These are phyloP conservation scores for Cataglyphis rosenhaueri DNA, from an alignment of 2,888 invertebrate genomes.

Conservation along the genomic window DNA sequence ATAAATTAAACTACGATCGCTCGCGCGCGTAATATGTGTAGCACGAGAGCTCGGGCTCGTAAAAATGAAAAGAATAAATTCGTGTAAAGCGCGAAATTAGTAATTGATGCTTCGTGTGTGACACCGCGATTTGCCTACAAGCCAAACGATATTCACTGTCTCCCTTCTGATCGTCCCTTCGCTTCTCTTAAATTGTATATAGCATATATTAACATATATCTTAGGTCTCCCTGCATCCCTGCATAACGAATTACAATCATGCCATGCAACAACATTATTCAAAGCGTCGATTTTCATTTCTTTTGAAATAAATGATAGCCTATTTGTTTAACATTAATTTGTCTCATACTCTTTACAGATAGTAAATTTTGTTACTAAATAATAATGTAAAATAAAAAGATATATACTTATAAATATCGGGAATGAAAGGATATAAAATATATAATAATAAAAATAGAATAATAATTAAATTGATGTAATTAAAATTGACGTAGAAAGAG, in stretches of 20 bases:
- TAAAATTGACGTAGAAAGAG: background rate
- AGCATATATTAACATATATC: slow-evolving; percentile 23
- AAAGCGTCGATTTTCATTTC: background rate
- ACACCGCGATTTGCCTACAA: slow-evolving; percentile 5
- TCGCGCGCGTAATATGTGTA: background rate
- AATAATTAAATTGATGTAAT: background rate
- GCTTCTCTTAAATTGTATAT: background rate
- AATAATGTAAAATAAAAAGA: background rate
- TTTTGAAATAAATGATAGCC: background rate
- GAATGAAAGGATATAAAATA: background rate
- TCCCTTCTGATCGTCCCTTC: background rate
- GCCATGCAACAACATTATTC: background rate
- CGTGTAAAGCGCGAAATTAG: slow-evolving; percentile 12
- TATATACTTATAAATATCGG: background rate
- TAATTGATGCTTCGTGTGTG: slow-evolving; percentile 17
- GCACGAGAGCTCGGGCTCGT: background rate
- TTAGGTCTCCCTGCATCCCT: background rate
- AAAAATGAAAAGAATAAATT: slow-evolving; percentile 24
- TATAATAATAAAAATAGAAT: background rate
- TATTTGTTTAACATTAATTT: background rate
- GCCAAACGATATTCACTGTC: background rate
- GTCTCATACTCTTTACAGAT: background rate
- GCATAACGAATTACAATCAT: background rate
- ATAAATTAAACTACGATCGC: slow-evolving; percentile 19
- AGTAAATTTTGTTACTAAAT: background rate